A percentile compares a stretch with the other conserved stretches of the same genome.
These are phyloP conservation scores for Drosophila lini DNA, from an alignment of 1,140 invertebrate genomes.

Conservation along the genomic window DNA sequence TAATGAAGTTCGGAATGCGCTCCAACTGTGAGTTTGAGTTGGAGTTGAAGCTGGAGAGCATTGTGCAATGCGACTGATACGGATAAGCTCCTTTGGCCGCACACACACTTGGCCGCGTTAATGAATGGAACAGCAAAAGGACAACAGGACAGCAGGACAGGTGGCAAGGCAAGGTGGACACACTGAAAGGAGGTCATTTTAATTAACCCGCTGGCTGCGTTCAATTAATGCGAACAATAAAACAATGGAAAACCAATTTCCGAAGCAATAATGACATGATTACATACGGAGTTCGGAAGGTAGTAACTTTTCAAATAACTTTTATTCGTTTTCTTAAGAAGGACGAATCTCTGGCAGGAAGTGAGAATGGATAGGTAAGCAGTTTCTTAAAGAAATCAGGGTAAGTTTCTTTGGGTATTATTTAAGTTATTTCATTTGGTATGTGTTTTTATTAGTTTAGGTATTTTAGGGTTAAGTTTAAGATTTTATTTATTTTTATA, in stretches of 20 bases:
- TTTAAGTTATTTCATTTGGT: background rate
- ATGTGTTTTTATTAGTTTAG: too few species aligned
- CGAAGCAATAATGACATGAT: conserved; percentile 31
- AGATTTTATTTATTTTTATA: too few species aligned
- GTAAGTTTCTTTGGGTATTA: too few species aligned
- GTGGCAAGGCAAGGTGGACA: background rate
- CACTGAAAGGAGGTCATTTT: conserved; percentile 19
- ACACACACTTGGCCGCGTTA: conserved; percentile 43
- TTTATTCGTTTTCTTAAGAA: background rate
- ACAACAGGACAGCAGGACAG: too few species aligned
- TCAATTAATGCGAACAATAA: conserved; percentile 36
- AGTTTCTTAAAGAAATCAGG: background rate
- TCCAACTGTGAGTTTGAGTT: conserved; percentile 9
- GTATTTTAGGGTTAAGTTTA: background rate
- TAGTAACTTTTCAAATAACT: conserved; percentile 5
- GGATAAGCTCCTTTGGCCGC: conserved; percentile 39
- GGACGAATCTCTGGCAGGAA: too few species aligned
- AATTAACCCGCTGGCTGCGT: conserved; percentile 32
- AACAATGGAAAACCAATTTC: conserved; percentile 44
- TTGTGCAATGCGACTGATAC: conserved; percentile 38
- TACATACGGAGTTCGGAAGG: background rate
- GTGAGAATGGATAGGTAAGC: too few species aligned
- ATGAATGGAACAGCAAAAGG: conserved; percentile 27
- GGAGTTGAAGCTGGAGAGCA: background rate
- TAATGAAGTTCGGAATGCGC: conserved; percentile 39